Conservation (phyloP, 2,888 invertebrate genomes). For the Apodemia duryi region DNA sequence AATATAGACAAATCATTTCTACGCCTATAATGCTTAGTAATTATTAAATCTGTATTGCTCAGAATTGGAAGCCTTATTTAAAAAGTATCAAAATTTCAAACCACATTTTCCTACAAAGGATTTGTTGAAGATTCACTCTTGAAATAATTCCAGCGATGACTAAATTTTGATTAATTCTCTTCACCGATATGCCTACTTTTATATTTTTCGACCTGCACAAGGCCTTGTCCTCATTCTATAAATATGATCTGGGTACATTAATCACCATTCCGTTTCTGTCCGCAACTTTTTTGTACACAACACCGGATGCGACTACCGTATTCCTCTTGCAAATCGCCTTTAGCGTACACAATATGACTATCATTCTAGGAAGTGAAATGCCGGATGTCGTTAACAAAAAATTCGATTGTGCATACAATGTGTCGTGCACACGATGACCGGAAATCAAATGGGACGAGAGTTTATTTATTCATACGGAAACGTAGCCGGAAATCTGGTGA, state of each 20-base stretch:
- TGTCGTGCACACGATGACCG: conserved; percentile 15
- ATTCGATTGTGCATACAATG: conserved; percentile 29
- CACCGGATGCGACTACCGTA: conserved; percentile 74
- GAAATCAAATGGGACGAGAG: conserved; percentile 5
- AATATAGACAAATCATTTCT: too few relatives aligned
- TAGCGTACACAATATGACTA: conserved; percentile 33
- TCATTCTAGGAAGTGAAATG: conserved; percentile 48
- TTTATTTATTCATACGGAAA: conserved; percentile 7
- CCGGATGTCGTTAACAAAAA: conserved; percentile 63
- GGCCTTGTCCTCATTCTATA: conserved; percentile 49
- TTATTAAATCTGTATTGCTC: too few relatives aligned
- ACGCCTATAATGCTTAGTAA: too few relatives aligned
- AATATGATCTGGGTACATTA: conserved; percentile 55
- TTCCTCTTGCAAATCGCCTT: conserved; percentile 56
- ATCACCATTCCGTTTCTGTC: conserved; percentile 40
- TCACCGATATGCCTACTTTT: neutral
- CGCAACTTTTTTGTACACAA: conserved; percentile 77
- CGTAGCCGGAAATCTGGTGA: conserved; percentile 4
- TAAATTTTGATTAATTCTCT: neutral
- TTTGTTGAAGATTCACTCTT: neutral
- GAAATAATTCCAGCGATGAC: neutral
- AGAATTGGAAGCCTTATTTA: too few relatives aligned
- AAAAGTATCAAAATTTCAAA: too few relatives aligned
- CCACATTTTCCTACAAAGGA: too few relatives aligned
- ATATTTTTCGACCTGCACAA: neutral